A percentile compares a stretch with the other conserved stretches of the same genome.
phyloP scores from a whole-genome alignment of 30 jellyfish, hydroid and myxozoan genomes.

The Aurelia aurita region DNA sequence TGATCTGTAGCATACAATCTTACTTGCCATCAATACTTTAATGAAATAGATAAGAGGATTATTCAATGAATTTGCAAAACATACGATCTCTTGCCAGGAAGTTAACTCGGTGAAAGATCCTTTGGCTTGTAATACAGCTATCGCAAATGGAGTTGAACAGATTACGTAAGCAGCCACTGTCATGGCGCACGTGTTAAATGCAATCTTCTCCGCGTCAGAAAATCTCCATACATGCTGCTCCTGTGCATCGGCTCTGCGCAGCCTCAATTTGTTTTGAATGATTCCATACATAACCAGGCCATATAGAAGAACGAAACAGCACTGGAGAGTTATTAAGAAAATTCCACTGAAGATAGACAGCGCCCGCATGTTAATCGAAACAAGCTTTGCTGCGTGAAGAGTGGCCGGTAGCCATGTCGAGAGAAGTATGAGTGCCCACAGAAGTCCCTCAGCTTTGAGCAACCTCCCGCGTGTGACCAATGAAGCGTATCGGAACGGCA shows the following conservation, averaged over 20 bases:
- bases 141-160: constrained; percentile 13
- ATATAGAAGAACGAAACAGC: not conserved
- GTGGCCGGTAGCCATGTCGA: not conserved
- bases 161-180: constrained; percentile 14
- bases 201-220: constrained; percentile 43
- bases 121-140: not conserved
- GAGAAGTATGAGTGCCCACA: not conserved
- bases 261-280: not conserved
- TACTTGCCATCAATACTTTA: not conserved
- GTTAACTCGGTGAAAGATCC: not conserved
- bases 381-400: not conserved
- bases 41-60: constrained; percentile 16
- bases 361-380: not conserved
- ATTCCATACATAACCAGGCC: not conserved
- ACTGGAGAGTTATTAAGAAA: not conserved
- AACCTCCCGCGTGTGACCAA: constrained; percentile 9
- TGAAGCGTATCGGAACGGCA: constrained; percentile 18
- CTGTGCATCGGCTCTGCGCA: not conserved
- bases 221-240: not conserved
- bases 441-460: not conserved
- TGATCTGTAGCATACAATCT: not conserved
- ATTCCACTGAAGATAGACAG: not conserved
- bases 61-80: not conserved
- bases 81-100: not conserved
- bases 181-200: constrained; percentile 29